Evolutionary conservation across 2,888 invertebrate genomes (phyloP).

Genomic region (Tinea trinotella): DNA sequence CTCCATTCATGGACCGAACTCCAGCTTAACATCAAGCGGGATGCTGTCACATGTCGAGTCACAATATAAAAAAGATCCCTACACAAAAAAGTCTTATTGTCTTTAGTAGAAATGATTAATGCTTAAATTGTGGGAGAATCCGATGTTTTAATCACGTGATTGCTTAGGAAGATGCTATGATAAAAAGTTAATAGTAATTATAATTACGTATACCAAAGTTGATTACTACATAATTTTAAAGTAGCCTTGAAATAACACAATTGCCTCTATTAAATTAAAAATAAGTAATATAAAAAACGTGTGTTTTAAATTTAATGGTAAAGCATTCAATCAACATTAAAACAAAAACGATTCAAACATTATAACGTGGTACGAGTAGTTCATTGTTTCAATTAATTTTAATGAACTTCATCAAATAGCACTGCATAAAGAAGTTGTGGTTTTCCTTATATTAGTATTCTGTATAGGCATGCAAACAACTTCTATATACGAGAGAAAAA

Average conservation of each 20-base stretch:
- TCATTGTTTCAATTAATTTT: constrained; percentile 15
- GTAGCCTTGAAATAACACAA: not conserved
- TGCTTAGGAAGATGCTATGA: not conserved
- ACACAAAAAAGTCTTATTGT: no score
- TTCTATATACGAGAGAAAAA: constrained; percentile 14
- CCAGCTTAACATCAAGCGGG: no score
- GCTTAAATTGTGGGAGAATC: not conserved
- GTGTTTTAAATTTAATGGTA: constrained; percentile 1
- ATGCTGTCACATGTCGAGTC: no score
- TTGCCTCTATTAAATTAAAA: not conserved
- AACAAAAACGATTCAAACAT: constrained; percentile 2
- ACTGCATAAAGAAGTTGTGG: constrained; percentile 2
- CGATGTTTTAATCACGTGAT: not conserved
- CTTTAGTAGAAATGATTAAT: no score
- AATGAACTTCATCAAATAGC: constrained; percentile 8
- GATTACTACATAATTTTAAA: not conserved
- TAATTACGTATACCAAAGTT: not conserved
- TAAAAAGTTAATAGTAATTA: not conserved
- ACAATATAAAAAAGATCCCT: no score
- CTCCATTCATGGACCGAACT: no score
- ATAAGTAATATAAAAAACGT: not conserved
- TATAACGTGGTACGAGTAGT: constrained; percentile 10
- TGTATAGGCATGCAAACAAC: constrained; percentile 11
- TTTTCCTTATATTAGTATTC: constrained; percentile 14
- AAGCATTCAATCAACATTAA: not conserved